phyloP scores from a whole-genome alignment of 2,797 vertebrate genomes.

The Ateles fusciceps region DNA sequence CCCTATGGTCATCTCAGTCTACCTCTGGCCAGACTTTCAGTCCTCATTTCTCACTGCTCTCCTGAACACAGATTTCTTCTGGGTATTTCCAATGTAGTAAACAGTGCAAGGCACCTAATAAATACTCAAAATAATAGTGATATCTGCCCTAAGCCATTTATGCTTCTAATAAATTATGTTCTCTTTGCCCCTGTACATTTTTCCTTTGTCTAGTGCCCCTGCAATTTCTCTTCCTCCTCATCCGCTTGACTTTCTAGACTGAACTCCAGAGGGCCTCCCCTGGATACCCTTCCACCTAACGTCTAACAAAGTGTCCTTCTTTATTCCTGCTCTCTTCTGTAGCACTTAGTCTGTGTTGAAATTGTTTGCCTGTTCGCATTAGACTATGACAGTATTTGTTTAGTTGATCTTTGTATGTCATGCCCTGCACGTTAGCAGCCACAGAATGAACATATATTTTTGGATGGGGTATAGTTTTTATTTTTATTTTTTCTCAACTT shows the following conservation, averaged over 20 bases:
- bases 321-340: background rate
- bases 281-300: background rate
- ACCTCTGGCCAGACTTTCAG: background rate
- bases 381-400: background rate
- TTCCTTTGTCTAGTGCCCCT: background rate
- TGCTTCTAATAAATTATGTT: background rate
- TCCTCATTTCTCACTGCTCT: background rate
- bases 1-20: accelerated
- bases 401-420: background rate
- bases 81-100: background rate
- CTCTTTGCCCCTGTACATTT: background rate
- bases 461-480: background rate
- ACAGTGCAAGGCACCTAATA: background rate
- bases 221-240: background rate
- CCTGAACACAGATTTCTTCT: background rate
- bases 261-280: background rate
- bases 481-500: background rate
- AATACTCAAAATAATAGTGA: background rate
- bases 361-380: background rate
- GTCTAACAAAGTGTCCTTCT: background rate
- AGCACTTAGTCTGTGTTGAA: background rate
- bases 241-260: background rate
- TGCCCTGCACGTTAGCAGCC: background rate
- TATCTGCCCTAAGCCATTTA: background rate
- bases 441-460: background rate